These are phyloP conservation scores for Oxytorus armatus DNA, from an alignment of 2,888 invertebrate genomes.

Conservation along the genomic window DNA sequence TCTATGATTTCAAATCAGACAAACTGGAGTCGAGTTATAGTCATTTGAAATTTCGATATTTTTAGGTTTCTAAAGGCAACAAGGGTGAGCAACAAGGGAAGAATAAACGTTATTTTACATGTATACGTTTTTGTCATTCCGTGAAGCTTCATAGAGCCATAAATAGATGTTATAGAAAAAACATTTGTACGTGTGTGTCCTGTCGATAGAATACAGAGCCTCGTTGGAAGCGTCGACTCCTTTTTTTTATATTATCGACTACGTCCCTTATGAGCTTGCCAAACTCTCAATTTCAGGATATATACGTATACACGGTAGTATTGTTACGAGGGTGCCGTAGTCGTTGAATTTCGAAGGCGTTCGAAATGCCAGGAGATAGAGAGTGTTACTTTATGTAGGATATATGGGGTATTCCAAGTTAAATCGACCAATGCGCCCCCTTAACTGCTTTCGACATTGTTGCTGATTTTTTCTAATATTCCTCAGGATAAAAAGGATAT, in stretches of 20 bases:
- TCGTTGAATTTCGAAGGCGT: slow-evolving; percentile 56
- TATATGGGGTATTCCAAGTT: slow-evolving; percentile 3
- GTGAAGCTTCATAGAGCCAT: neutral
- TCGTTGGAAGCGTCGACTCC: neutral
- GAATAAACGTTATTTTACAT: neutral
- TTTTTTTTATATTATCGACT: slow-evolving; percentile 40
- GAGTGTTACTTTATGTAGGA: slow-evolving; percentile 1
- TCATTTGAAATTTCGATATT: too few relatives aligned
- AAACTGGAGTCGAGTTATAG: too few relatives aligned
- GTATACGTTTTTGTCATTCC: neutral
- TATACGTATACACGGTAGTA: slow-evolving; percentile 25
- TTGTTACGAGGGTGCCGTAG: slow-evolving; percentile 53
- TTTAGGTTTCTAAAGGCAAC: too few relatives aligned
- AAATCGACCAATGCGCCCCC: slow-evolving; percentile 3
- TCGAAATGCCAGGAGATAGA: slow-evolving; percentile 16
- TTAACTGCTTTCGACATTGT: too few relatives aligned
- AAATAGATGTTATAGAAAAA: neutral
- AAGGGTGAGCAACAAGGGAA: too few relatives aligned
- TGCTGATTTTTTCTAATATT: too few relatives aligned
- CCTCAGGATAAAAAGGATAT: too few relatives aligned
- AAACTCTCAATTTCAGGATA: slow-evolving; percentile 44
- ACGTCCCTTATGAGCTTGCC: slow-evolving; percentile 34
- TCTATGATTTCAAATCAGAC: too few relatives aligned
- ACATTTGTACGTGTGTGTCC: neutral
- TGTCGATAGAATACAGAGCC: slow-evolving; percentile 14